Evolutionary conservation across 2,888 invertebrate genomes (phyloP), one percentile per base, ranked within the genome.

Genomic region (Heliconius hortense): DNA sequence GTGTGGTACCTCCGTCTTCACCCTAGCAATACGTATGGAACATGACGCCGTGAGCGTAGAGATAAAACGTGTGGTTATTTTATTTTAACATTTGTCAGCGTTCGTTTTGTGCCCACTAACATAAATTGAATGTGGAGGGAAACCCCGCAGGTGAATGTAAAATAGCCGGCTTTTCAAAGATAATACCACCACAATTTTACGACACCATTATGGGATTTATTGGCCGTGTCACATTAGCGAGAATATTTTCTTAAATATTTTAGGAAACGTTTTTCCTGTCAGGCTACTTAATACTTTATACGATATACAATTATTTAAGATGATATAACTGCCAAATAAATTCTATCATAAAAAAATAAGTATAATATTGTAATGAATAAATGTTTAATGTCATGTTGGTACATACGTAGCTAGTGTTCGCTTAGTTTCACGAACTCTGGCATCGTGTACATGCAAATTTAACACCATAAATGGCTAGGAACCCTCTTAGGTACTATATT

Each of bases 91-190:
- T 94, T 94, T 93, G 93, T 94, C 93, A 94, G 92, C 92, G 90
- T 93, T 93, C 93, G 92, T 93, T 93, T 92, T 93, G 93, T 93
- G 91, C 92, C 92, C 93, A 92, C 93, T 93, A 93, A 93, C 93
- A 93, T 93, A 94, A 93, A 93, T 93, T 93, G 93, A 92, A 93
- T 90, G 91, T 88, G 89, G 90, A 92, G 92, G 93, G 90, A 91
- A 92, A 90, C 91, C 91, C 90, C 92, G 89, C 91, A 92, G 92
- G 92, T 93, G 92, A 93, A 94, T 94, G 93, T 93, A 93, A 93
- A 93, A 93, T 93, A 93, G 92, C 92, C 88, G 87, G 90, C 89
- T 91, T 91, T 91, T 91, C 91, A 92, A 90, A 93, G 93, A 93
- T 93, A 93, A 93, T 93, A 90, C 91, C 88, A 84, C 86, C 87